Base-by-base conservation (phyloP, 2,888 invertebrate species). In the Limnephilus lunatus region DNA sequence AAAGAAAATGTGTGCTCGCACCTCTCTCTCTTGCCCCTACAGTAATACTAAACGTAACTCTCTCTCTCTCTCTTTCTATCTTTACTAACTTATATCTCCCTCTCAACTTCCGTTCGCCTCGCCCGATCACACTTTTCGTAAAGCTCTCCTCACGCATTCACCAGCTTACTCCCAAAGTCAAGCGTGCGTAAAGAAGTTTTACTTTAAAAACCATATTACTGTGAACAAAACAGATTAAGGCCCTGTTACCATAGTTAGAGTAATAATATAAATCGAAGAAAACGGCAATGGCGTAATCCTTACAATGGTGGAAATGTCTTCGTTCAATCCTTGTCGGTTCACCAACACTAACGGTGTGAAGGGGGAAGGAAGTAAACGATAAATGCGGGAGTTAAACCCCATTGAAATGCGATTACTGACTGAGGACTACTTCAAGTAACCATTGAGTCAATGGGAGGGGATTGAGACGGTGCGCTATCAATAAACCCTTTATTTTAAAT, bases 331-430 rank as follows among this genome's bases (percentile, higher is more conserved):
- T 44, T 19, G 88, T 89, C 88, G 32, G 53, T 91, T 81, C n/a
- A 39, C 88, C 81, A 88, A 35, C 88, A 88, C 83, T 80, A 81
- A 53, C 68, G 35, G 87, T 53, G 89, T 53, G 91, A 88, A 53
- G 80, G 83, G 89, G 53, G 19, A 88, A 81, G 31, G 82, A 83
- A 39, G 89, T 91, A 48, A 83, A 53, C 68, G n/a, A 53, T 53
- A 53, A 91, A 89, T 68, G 44, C 12, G 86, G 35, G n/a, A 91
- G 88, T 91, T 53, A 48, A 82, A 81, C 68, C 81, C 91, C 85
- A 91, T 91, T 91, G 88, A 91, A 89, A 39, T 32, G 39, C 81
- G 89, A 91, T 89, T 83, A 89, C 53, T 32, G 35, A 81, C 83
- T 35, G 39, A 68, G 68, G 68, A 68, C 68, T 68, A 7, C 68